A percentile compares a stretch with the other conserved stretches of the same genome.
These are phyloP conservation scores for Buceros bicornis DNA, from an alignment of 2,797 vertebrate genomes.

Conservation along the genomic window DNA sequence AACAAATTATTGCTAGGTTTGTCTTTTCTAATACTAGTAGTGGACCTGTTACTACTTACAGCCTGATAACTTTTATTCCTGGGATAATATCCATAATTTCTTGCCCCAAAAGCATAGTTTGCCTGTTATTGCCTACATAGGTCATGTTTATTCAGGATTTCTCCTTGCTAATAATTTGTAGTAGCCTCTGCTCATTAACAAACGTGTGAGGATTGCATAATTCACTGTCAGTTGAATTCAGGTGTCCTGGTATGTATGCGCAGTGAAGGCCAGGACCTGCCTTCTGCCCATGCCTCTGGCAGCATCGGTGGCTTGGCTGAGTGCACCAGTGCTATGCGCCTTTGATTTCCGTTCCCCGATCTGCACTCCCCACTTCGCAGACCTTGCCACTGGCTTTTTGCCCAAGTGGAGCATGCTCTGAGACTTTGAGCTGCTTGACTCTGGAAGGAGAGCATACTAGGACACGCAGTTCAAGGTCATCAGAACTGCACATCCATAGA, in stretches of 20 bases:
- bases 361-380: background rate
- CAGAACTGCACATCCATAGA: background rate
- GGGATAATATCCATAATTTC: background rate
- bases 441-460: background rate
- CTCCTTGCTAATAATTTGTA: background rate
- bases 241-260: background rate
- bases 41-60: background rate
- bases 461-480: background rate
- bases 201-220: background rate
- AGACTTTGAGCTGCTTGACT: background rate
- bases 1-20: conserved; percentile 23
- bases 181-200: background rate
- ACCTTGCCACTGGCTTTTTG: background rate
- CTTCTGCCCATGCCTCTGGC: background rate
- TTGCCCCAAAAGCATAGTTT: background rate
- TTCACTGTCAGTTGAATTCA: background rate
- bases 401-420: background rate
- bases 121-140: background rate
- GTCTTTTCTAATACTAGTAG: background rate
- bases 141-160: background rate
- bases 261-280: background rate
- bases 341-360: background rate
- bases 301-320: background rate
- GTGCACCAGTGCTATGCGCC: accelerated
- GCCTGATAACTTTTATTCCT: background rate